Evolutionary conservation across 2,888 invertebrate genomes (phyloP).

Genomic region (Agrotis clavis): DNA sequence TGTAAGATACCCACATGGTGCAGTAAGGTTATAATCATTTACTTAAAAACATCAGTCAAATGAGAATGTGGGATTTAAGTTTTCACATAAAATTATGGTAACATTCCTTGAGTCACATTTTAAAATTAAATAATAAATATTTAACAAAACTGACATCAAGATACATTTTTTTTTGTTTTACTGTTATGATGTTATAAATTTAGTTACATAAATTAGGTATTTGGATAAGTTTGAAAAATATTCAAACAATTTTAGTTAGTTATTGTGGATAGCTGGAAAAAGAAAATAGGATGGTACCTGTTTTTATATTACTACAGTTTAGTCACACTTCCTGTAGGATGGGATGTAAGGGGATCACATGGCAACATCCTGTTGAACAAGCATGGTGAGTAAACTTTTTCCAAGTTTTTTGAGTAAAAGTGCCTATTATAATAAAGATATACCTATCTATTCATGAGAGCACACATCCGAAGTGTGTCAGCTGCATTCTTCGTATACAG

Average conservation of each 20-base stretch:
- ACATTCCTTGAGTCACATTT: background rate
- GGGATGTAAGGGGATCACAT: slow-evolving; percentile 21
- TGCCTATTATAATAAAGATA: slow-evolving; percentile 24
- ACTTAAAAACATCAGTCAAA: slow-evolving; percentile 1
- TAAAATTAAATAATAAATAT: too few species aligned
- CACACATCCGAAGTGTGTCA: slow-evolving; percentile 72
- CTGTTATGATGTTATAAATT: background rate
- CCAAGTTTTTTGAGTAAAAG: background rate
- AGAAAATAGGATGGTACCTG: background rate
- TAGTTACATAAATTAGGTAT: too few species aligned
- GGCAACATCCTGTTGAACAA: slow-evolving; percentile 12
- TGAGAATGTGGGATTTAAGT: background rate
- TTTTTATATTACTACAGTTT: background rate
- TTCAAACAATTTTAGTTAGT: too few species aligned
- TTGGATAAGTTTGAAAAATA: too few species aligned
- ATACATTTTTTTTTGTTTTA: too few species aligned
- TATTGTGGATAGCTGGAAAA: background rate
- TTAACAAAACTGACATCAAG: too few species aligned
- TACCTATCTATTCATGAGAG: slow-evolving; percentile 23
- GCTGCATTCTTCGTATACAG: slow-evolving; percentile 75
- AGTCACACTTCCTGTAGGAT: slow-evolving; percentile 16
- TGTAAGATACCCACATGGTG: slow-evolving; percentile 28
- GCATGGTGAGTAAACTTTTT: slow-evolving; percentile 32
- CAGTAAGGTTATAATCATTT: slow-evolving; percentile 28
- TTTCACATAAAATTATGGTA: background rate